Evolutionary conservation across 2,888 invertebrate species (phyloP).

Genomic region (Acholoe squamosa): DNA sequence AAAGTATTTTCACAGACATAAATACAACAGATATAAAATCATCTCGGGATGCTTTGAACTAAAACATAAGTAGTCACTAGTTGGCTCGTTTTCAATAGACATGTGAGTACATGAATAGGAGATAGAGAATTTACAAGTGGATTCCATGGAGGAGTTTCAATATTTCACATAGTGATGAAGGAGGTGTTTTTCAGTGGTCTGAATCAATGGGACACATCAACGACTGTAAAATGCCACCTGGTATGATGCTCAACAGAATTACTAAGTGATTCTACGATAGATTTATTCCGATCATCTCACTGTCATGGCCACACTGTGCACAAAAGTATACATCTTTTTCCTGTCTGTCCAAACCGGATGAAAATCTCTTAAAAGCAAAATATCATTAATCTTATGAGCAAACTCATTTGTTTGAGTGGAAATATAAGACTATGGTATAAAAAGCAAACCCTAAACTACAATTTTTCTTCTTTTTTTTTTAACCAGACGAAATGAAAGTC

Average conservation of each 20-base stretch:
- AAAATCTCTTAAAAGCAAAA: slow-evolving; percentile 7
- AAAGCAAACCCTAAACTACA: not conserved
- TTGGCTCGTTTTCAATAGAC: not conserved
- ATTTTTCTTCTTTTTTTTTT: not conserved
- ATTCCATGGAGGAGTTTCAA: not conserved
- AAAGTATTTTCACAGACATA: not conserved
- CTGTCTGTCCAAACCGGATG: slow-evolving; percentile 3
- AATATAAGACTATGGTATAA: not conserved
- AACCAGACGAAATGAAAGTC: too few relatives aligned
- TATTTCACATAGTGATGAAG: not conserved
- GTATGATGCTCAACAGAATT: slow-evolving; percentile 20
- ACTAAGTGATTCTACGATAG: slow-evolving; percentile 27
- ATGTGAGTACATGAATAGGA: not conserved
- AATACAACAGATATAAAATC: slow-evolving; percentile 34
- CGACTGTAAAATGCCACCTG: too few relatives aligned
- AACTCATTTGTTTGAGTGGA: slow-evolving; percentile 2
- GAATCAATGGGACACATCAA: too few relatives aligned
- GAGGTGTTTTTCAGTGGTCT: too few relatives aligned
- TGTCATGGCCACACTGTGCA: not conserved
- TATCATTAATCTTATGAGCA: slow-evolving; percentile 6
- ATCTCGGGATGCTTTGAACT: not conserved
- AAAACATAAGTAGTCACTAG: slow-evolving; percentile 14
- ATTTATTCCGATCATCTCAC: not conserved
- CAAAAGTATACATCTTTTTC: not conserved
- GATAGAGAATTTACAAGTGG: not conserved